phyloP scores from a whole-genome alignment of 1,140 invertebrate genomes.

The Sminthurinus signatus region DNA sequence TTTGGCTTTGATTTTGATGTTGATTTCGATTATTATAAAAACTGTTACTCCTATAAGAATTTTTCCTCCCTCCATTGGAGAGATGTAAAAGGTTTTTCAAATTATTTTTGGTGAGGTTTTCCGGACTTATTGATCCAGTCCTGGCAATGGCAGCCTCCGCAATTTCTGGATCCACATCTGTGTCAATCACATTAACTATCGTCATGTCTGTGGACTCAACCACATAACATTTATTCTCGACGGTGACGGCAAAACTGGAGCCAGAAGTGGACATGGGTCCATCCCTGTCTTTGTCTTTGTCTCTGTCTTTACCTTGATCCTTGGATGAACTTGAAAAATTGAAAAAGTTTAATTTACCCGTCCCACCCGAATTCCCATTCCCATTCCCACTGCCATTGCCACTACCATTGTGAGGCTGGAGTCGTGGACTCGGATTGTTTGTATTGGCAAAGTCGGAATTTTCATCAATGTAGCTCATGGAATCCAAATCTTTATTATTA shows the following conservation, averaged over 20 bases:
- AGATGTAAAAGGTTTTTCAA: too few relatives aligned
- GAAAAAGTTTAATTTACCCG: too few relatives aligned
- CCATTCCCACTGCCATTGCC: background rate
- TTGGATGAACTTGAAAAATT: too few relatives aligned
- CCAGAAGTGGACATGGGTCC: background rate
- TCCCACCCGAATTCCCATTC: too few relatives aligned
- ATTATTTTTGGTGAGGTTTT: too few relatives aligned
- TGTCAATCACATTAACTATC: background rate
- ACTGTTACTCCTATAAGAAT: too few relatives aligned
- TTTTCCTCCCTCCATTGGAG: too few relatives aligned
- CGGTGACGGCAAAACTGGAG: background rate
- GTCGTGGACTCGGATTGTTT: background rate
- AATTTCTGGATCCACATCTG: background rate
- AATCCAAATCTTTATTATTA: background rate
- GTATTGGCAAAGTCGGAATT: background rate
- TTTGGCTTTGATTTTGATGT: too few relatives aligned
- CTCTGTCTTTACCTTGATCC: background rate
- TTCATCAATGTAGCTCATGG: background rate
- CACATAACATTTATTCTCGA: conserved; percentile 4
- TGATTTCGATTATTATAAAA: background rate
- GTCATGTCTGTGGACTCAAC: background rate
- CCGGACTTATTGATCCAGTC: too few relatives aligned
- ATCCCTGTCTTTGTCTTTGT: too few relatives aligned
- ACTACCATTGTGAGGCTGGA: too few relatives aligned
- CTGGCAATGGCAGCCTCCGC: background rate